Conservation (phyloP, 2,113 vertebrate species). For the Neolamprologus hecqui region DNA sequence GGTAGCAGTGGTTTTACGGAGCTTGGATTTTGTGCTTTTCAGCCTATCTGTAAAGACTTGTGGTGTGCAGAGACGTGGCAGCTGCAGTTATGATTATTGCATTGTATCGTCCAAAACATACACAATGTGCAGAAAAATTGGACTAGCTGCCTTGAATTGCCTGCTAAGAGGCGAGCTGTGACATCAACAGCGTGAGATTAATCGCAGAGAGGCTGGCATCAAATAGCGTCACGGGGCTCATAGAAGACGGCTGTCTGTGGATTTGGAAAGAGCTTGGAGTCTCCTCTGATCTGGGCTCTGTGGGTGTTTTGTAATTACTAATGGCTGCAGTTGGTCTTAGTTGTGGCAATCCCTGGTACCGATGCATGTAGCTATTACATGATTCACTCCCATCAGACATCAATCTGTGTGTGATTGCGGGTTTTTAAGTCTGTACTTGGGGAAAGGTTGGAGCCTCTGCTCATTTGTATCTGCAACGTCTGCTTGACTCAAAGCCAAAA, state of each 20-base stretch:
- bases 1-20: constrained; percentile 11
- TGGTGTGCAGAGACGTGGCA: constrained; percentile 38
- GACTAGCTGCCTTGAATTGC: neutral
- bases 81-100: constrained; percentile 25
- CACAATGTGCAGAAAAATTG: neutral
- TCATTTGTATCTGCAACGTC: neutral
- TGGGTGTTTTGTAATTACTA: constrained; percentile 40
- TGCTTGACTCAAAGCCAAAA: neutral
- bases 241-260: neutral
- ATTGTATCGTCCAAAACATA: neutral
- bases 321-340: neutral
- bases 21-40: constrained; percentile 16
- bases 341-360: constrained; percentile 14
- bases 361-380: constrained; percentile 19
- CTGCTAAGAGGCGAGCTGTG: neutral
- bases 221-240: neutral
- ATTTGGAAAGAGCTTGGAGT: constrained; percentile 8
- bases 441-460: constrained; percentile 2
- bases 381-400: constrained; percentile 6
- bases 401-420: neutral
- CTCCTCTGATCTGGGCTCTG: constrained; percentile 39
- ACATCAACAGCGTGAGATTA: neutral
- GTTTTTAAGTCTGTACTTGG: neutral
- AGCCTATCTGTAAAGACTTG: constrained; percentile 27
- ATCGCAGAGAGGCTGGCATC: neutral